phyloP scores from a whole-genome alignment of 2,113 vertebrate genomes.

The Neotoma lepida region DNA sequence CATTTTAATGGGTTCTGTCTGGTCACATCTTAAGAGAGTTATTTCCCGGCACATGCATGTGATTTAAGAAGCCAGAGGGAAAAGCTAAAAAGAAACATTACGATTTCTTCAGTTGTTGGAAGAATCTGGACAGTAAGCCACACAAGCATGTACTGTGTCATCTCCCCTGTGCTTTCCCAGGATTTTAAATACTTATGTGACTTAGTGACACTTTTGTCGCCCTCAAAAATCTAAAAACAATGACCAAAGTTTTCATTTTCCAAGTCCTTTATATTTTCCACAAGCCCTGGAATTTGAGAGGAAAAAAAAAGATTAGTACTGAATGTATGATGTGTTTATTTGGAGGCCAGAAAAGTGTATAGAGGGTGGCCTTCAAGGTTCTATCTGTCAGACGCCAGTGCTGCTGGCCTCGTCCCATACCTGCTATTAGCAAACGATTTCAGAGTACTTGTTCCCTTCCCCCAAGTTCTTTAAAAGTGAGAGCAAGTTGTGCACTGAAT shows the following conservation, averaged over 20 bases:
- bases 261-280: not conserved
- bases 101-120: slow-evolving; percentile 11
- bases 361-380: not conserved
- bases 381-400: not conserved
- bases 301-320: not conserved
- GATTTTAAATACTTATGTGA: not conserved
- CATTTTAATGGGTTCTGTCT: slow-evolving; percentile 40
- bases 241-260: not conserved
- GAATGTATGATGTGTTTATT: not conserved
- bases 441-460: no score
- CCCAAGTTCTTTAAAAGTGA: not conserved
- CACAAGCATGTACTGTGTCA: not conserved
- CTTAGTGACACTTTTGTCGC: not conserved
- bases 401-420: not conserved
- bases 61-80: slow-evolving; percentile 72
- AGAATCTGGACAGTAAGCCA: not conserved
- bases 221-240: slow-evolving; percentile 24
- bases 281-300: slow-evolving; percentile 7
- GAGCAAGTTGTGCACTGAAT: not conserved
- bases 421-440: not conserved
- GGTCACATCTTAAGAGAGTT: slow-evolving; percentile 80
- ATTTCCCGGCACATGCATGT: not conserved
- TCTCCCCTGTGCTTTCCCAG: not conserved
- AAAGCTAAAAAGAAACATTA: slow-evolving; percentile 44
- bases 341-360: not conserved